Evolutionary conservation across 2,113 vertebrate species (phyloP).

Genomic region (Potamarius usumacintae): DNA sequence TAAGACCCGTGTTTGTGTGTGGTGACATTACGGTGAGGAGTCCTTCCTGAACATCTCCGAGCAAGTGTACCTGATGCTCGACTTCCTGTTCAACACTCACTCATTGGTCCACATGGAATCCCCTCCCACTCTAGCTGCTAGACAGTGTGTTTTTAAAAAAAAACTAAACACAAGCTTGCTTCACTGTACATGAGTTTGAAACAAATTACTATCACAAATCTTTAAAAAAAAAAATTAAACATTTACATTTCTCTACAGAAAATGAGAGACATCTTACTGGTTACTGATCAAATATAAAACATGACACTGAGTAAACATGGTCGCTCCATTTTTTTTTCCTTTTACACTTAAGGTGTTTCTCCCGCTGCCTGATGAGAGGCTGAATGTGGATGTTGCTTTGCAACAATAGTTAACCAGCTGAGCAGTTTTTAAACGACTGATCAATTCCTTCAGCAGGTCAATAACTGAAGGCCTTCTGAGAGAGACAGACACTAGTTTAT

Average conservation of each 20-base stretch:
- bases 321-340: constrained; percentile 8
- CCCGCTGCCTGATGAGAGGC: constrained; percentile 37
- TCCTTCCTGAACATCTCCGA: constrained; percentile 5
- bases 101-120: constrained; percentile 13
- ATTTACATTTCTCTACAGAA: constrained; percentile 36
- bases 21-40: background rate
- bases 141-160: constrained; percentile 5
- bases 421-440: constrained; percentile 35
- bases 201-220: constrained; percentile 2
- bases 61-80: background rate
- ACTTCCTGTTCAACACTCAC: background rate
- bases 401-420: constrained; percentile 50
- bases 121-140: background rate
- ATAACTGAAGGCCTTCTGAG: constrained; percentile 37
- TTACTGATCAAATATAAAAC: constrained; percentile 27
- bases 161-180: background rate
- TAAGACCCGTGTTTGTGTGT: constrained; percentile 24
- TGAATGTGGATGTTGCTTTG: constrained; percentile 52
- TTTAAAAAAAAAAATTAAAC: background rate
- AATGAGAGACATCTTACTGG: constrained; percentile 31
- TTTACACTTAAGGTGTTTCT: constrained; percentile 25
- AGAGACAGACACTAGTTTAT: background rate
- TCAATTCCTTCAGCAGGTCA: constrained; percentile 21
- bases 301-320: constrained; percentile 28
- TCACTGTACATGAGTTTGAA: constrained; percentile 7